phyloP scores from a whole-genome alignment of 2,888 invertebrate species.

The Pilophorus perplexus region DNA sequence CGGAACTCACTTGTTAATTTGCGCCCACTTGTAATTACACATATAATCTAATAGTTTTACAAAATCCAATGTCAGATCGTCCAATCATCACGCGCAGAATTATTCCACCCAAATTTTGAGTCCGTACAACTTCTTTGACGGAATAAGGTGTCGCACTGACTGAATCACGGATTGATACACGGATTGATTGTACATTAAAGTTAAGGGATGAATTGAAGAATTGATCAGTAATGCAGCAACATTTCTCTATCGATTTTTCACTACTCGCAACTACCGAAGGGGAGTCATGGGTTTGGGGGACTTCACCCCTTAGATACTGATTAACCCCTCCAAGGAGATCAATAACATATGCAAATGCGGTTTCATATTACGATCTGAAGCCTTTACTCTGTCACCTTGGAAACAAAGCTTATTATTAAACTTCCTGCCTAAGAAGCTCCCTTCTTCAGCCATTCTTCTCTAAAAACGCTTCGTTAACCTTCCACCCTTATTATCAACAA shows the following conservation, averaged over 20 bases:
- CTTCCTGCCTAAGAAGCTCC: constrained; percentile 10
- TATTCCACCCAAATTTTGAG: no score
- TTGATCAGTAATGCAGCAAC: neutral
- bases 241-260: neutral
- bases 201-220: no score
- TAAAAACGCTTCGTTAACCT: neutral
- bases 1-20: no score
- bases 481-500: neutral
- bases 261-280: neutral
- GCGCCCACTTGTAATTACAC: no score
- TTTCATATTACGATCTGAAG: constrained; percentile 26
- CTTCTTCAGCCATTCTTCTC: neutral
- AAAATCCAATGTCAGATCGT: no score
- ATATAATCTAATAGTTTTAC: no score
- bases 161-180: no score
- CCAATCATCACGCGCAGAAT: no score
- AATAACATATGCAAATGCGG: constrained; percentile 35
- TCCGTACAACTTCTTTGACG: no score
- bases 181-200: no score
- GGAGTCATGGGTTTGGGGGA: neutral
- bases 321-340: constrained; percentile 19
- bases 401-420: constrained; percentile 27
- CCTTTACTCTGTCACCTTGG: constrained; percentile 36
- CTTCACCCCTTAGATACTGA: constrained; percentile 26
- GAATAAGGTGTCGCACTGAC: no score